Evolutionary conservation across 2,797 vertebrate species (phyloP), one percentile per base, ranked within the genome.

Genomic region (Schizopygopsis malacanthus): DNA sequence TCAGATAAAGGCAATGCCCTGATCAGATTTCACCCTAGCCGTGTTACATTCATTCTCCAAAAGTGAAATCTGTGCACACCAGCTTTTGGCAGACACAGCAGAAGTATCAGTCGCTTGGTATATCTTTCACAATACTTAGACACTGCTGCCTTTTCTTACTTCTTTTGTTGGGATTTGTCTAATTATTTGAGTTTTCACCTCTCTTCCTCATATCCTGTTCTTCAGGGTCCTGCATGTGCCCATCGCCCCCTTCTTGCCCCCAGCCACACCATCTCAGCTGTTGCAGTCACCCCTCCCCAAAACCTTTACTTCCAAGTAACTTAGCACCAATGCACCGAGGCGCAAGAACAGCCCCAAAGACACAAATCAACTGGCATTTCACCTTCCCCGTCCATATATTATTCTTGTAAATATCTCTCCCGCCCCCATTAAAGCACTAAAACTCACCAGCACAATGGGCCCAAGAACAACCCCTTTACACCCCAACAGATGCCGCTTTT

Each of bases 401-500:
- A 84, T 71, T 79, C n/a, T 71, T 85, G 25, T 79, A 85, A 79
- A 85, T 79, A 54, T 71, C n/a, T 50, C 50, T 84, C 80, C 61
- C 76, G 59, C 86, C 86, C 83, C 84, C 83, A 83, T 88, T 83
- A 54, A 70, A 87, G 86, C 81, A 33, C 90, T 87, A 90, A 90
- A 84, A 88, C 76, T 89, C 83, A 86, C 89, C 41, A 72, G 82
- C 84, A 84, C 82, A 75, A 79, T 76, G n/a, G 52, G 85, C 87
- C 43, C 54, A 75, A 71, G 81, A 89, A 82, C 85, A 10, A 1
- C 84, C 86, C 87, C 87, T 86, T 83, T 39, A 71, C 87, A 85
- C 18, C 70, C 79, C 85, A 92, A 90, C 93, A 95, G 91, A 94
- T 94, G 92, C 91, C 90, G 41, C 87, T 89, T 93, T 93, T 92